Evolutionary conservation across 2,797 vertebrate genomes (phyloP), one percentile per base, ranked within the genome.

Genomic region (Artibeus jamaicensis): DNA sequence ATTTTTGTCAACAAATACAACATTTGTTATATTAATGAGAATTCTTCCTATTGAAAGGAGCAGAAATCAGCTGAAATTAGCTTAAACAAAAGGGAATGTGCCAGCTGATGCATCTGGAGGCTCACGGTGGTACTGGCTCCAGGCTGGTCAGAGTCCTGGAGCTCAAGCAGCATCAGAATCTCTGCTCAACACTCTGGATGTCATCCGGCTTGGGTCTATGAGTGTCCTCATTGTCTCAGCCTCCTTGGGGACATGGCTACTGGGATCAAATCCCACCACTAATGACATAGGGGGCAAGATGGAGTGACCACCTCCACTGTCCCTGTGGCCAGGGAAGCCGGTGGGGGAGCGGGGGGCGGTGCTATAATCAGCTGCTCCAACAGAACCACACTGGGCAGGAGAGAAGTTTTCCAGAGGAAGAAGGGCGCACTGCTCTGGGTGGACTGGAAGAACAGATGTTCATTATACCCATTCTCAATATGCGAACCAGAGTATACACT

Each of bases 21-120:
- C 11, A 32, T 32, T 37, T 48, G 9, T 50, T 90, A 59, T 21
- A 48, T 70, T 81, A 39, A 50, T 53, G 37, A 71, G 6, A 88
- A 79, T 81, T 82, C n/a, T 84, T 85, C 37, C 29, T 68, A 16
- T n/a, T 78, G 16, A 5, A 91, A 44, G 50, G 94, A 22, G 70
- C 9, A 71, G 62, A 86, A 92, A 70, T n/a, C 39, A 59, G n/a
- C 9, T 50, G 37, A 74, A 92, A 68, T 44, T 6, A 71, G 22
- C 77, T 59, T 39, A 86, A 39, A 79, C 1, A 55, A 48, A 82
- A 85, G 14, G 21, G 9, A 48, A 59, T 48, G 6, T 18, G 5
- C 19, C 19, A 5, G 12, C 29, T 67, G 42, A 24, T 6, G 1
- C 67, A 39, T 10, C 32, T 18, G 39, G 32, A 89, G 6, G 9